These are phyloP conservation scores for Hirundo rustica DNA, from an alignment of 2,797 vertebrate genomes.

Conservation along the genomic window DNA sequence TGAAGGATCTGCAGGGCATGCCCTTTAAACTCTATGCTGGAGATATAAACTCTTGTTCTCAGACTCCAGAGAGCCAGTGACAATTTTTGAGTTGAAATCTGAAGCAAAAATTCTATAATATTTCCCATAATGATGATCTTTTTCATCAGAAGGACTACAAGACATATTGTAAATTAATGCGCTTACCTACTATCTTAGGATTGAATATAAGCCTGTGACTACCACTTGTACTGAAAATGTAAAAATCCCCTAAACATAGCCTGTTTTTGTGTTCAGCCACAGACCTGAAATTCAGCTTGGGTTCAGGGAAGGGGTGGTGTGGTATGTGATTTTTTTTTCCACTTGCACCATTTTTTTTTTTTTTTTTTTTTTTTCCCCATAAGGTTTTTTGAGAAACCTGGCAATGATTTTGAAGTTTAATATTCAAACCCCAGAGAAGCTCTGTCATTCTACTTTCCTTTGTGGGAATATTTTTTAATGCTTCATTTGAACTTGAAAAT, in stretches of 20 bases:
- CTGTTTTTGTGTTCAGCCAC: not conserved
- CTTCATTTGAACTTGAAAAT: not conserved
- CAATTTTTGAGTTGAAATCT: not conserved
- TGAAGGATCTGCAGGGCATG: not conserved
- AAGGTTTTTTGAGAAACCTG: not conserved
- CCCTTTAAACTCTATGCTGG: not conserved
- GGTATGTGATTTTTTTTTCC: rapidly evolving
- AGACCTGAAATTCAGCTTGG: not conserved
- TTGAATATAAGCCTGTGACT: not conserved
- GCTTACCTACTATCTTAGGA: not conserved
- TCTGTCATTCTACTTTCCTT: not conserved
- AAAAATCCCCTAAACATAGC: not conserved
- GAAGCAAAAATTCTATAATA: not conserved
- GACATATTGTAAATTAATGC: not conserved
- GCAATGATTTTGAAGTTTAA: not conserved
- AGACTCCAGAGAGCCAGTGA: not conserved
- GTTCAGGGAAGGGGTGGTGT: not conserved
- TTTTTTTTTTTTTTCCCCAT: not conserved
- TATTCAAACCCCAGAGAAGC: not conserved
- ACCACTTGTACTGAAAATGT: not conserved
- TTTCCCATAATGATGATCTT: not conserved
- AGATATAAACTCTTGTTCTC: not conserved
- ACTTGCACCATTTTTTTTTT: rapidly evolving
- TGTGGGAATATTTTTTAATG: not conserved
- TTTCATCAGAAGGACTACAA: not conserved